Conservation (phyloP, 1,140 invertebrate genomes). For the Nixonia krombeini region DNA sequence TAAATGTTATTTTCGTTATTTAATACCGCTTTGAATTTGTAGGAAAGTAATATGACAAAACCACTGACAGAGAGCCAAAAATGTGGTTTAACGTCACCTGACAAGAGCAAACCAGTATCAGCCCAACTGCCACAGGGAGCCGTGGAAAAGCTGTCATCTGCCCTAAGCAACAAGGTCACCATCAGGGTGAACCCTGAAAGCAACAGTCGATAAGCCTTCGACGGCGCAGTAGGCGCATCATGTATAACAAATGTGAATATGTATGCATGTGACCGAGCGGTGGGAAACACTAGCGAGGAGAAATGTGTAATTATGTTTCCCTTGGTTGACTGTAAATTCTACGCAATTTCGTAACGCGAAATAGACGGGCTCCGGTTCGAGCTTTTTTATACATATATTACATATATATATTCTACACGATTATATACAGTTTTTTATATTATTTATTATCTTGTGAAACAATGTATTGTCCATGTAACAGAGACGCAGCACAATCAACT, state of each 20-base stretch:
- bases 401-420: too few relatives aligned
- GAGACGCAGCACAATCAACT: slow-evolving; percentile 13
- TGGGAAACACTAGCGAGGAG: background rate
- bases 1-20: too few relatives aligned
- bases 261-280: slow-evolving; percentile 23
- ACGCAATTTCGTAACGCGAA: slow-evolving; percentile 16
- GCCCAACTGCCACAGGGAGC: slow-evolving; percentile 49
- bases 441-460: slow-evolving; percentile 34
- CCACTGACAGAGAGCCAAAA: slow-evolving; percentile 20
- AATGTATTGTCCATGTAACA: slow-evolving; percentile 20
- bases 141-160: slow-evolving; percentile 63
- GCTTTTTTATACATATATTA: slow-evolving; percentile 29
- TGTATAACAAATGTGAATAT: slow-evolving; percentile 29
- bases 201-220: slow-evolving; percentile 59
- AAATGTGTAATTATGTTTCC: slow-evolving; percentile 32
- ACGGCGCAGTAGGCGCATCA: too few relatives aligned
- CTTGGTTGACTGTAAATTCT: slow-evolving; percentile 40
- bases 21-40: too few relatives aligned
- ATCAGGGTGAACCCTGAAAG: slow-evolving; percentile 67
- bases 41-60: slow-evolving; percentile 20
- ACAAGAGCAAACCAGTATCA: slow-evolving; percentile 38
- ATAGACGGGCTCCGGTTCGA: slow-evolving; percentile 16
- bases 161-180: slow-evolving; percentile 66
- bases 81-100: slow-evolving; percentile 28
- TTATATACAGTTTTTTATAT: slow-evolving; percentile 37